phyloP scores from a whole-genome alignment of 2,888 invertebrate genomes.

The Sphaerophoria taeniata region DNA sequence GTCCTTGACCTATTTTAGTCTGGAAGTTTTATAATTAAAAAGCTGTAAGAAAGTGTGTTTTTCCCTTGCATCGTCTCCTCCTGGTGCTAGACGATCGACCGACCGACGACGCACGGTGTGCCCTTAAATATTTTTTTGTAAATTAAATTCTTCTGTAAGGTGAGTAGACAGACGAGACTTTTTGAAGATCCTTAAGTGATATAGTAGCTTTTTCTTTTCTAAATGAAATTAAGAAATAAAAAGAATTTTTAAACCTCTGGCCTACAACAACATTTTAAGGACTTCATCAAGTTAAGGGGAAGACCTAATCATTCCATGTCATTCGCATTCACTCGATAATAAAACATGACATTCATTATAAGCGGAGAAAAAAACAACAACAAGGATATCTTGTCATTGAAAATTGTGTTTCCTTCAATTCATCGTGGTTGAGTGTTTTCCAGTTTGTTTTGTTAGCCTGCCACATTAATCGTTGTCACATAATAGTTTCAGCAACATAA shows the following conservation, averaged over 20 bases:
- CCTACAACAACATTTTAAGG: not conserved
- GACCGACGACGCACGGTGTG: slow-evolving; percentile 12
- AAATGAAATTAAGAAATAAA: slow-evolving; percentile 12
- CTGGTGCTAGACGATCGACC: too few species aligned
- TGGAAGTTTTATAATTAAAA: slow-evolving; percentile 57
- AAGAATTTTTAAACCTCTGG: not conserved
- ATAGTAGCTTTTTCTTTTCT: not conserved
- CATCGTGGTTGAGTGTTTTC: not conserved
- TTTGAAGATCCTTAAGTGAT: slow-evolving; percentile 17
- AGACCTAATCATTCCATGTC: slow-evolving; percentile 34
- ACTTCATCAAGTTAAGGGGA: slow-evolving; percentile 45
- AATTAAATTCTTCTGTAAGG: slow-evolving; percentile 37
- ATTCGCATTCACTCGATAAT: not conserved
- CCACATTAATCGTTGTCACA: slow-evolving; percentile 68
- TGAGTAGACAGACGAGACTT: not conserved
- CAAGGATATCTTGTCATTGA: slow-evolving; percentile 24
- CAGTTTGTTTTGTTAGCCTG: not conserved
- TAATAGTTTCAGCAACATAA: slow-evolving; percentile 56
- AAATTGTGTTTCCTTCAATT: not conserved
- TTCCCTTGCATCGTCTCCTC: not conserved
- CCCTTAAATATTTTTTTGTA: slow-evolving; percentile 21
- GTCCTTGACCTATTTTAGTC: slow-evolving; percentile 48
- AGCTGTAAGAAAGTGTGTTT: slow-evolving; percentile 5
- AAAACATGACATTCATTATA: slow-evolving; percentile 35
- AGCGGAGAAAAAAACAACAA: not conserved